A percentile compares a stretch with the other conserved stretches of the same genome.
These are phyloP conservation scores for Thalassarche chlororhynchos DNA, from an alignment of 2,113 vertebrate genomes.

Conservation along the genomic window DNA sequence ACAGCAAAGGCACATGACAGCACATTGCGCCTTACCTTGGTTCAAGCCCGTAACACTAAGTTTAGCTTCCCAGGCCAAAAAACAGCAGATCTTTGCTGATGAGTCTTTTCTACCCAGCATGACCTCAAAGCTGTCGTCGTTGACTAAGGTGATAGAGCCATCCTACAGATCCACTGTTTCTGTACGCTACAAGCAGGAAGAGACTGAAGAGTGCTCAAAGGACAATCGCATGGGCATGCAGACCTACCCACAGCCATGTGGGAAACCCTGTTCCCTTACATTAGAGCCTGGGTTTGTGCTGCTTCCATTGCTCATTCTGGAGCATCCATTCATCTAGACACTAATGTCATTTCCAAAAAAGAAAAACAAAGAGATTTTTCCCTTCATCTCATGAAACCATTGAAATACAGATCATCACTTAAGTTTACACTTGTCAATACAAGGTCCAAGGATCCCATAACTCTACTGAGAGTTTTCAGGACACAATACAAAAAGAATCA, in stretches of 20 bases:
- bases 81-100: background rate
- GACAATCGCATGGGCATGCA: background rate
- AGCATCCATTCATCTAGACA: background rate
- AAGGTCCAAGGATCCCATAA: background rate
- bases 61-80: background rate
- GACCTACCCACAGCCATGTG: background rate
- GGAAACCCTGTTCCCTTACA: background rate
- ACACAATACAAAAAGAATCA: background rate
- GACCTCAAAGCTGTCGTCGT: background rate
- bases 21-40: background rate
- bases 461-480: background rate
- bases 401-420: background rate
- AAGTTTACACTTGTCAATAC: background rate
- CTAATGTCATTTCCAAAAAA: background rate
- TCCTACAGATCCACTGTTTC: background rate
- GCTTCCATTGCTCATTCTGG: background rate
- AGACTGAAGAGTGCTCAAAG: background rate
- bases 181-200: accelerated
- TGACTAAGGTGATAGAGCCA: background rate
- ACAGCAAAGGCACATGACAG: background rate
- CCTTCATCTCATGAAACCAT: background rate
- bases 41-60: background rate
- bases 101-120: background rate
- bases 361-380: accelerated
- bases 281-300: background rate